A percentile compares a stretch with the other conserved stretches of the same genome.
Conservation (phyloP, 2,797 vertebrate species). For the Nyctalus aviator region DNA sequence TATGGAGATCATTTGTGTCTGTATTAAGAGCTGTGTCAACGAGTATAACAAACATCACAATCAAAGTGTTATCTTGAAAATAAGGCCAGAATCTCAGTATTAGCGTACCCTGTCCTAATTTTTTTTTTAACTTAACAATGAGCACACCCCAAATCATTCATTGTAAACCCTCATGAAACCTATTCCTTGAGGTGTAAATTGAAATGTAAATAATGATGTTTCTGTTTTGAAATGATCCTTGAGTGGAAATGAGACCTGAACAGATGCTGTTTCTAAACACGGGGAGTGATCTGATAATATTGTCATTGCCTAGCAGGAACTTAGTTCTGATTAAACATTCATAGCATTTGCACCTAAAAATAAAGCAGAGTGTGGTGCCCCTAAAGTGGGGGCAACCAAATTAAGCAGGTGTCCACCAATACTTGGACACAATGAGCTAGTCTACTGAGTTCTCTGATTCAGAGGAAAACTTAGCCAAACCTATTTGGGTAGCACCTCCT, state of each 20-base stretch:
- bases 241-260: not conserved
- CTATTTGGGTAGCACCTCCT: not conserved
- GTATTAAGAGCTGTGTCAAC: not conserved
- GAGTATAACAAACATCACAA: not conserved
- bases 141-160: not conserved
- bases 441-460: not conserved
- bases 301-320: not conserved
- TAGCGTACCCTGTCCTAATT: not conserved
- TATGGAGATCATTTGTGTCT: not conserved
- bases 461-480: not conserved
- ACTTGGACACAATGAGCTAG: not conserved
- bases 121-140: not conserved
- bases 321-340: not conserved
- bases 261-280: not conserved
- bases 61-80: not conserved
- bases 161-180: not conserved
- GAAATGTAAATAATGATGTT: not conserved
- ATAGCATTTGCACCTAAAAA: not conserved
- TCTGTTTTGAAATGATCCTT: not conserved
- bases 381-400: not conserved
- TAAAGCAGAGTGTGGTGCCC: not conserved
- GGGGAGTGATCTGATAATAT: not conserved
- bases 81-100: not conserved
- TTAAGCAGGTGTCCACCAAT: not conserved
- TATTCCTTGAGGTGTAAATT: not conserved